Evolutionary conservation across 2,888 invertebrate genomes (phyloP).

Genomic region (Calameuta filiformis): DNA sequence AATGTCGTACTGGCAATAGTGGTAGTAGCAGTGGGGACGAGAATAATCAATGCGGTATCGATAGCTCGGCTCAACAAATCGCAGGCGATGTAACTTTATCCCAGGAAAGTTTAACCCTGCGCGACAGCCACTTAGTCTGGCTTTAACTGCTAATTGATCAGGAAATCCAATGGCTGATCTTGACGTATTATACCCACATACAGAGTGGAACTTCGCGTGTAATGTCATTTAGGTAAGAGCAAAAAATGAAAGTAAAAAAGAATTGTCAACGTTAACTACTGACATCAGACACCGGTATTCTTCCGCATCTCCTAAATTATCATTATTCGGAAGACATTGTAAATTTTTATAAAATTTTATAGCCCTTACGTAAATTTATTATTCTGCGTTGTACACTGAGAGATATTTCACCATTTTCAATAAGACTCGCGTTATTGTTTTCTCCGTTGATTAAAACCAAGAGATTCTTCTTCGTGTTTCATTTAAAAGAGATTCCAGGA

Average conservation of each 20-base stretch:
- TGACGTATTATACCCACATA: slow-evolving; percentile 45
- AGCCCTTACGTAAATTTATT: neutral
- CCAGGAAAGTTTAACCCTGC: slow-evolving; percentile 50
- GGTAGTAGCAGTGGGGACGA: slow-evolving; percentile 6
- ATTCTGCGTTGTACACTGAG: slow-evolving; percentile 6
- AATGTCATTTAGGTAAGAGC: neutral
- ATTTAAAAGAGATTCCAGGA: no score
- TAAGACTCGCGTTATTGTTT: slow-evolving; percentile 17
- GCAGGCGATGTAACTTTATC: slow-evolving; percentile 47
- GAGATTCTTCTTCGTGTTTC: no score
- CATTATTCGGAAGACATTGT: no score
- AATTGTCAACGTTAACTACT: no score
- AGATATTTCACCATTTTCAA: slow-evolving; percentile 11
- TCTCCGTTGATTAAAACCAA: no score
- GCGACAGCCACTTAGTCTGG: slow-evolving; percentile 60
- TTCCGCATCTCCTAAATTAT: neutral
- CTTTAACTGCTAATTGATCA: slow-evolving; percentile 61
- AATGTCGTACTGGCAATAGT: no score
- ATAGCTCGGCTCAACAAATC: slow-evolving; percentile 49
- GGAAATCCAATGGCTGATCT: slow-evolving; percentile 55
- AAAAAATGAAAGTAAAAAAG: no score
- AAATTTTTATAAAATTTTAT: neutral
- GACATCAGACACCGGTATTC: neutral
- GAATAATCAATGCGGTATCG: slow-evolving; percentile 43
- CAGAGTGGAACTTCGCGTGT: neutral